phyloP scores from a whole-genome alignment of 2,113 vertebrate genomes.

The Engystomops pustulosus region DNA sequence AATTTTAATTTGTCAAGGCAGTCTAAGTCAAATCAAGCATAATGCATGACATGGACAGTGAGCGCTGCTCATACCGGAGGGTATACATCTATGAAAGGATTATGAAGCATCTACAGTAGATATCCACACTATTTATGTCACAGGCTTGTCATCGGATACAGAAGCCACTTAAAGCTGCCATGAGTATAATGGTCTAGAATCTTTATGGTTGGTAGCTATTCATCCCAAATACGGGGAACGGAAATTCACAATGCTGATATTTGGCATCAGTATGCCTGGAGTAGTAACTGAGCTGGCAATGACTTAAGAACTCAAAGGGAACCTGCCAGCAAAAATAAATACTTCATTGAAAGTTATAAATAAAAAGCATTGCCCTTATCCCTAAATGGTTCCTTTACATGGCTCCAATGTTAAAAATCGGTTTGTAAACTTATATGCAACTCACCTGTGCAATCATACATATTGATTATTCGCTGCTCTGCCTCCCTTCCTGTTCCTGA shows the following conservation, averaged over 20 bases:
- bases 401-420: too few species aligned
- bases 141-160: slow-evolving; percentile 6
- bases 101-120: slow-evolving; percentile 17
- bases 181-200: background rate
- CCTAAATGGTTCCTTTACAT: too few species aligned
- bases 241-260: background rate
- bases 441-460: too few species aligned
- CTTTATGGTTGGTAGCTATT: background rate
- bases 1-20: slow-evolving; percentile 23
- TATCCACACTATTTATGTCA: slow-evolving; percentile 23
- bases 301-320: too few species aligned
- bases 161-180: background rate
- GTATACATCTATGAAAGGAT: slow-evolving; percentile 10
- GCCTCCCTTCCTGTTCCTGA: too few species aligned
- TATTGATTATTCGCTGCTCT: too few species aligned
- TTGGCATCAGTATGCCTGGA: background rate
- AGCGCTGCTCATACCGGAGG: background rate
- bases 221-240: background rate
- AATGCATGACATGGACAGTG: background rate
- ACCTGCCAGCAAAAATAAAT: too few species aligned
- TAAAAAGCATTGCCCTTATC: too few species aligned
- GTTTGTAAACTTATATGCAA: too few species aligned
- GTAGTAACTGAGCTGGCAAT: background rate
- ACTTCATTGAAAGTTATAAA: too few species aligned
- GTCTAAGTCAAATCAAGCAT: slow-evolving; percentile 18